Conservation (phyloP, 2,113 vertebrate genomes). For the Carassius gibelio region DNA sequence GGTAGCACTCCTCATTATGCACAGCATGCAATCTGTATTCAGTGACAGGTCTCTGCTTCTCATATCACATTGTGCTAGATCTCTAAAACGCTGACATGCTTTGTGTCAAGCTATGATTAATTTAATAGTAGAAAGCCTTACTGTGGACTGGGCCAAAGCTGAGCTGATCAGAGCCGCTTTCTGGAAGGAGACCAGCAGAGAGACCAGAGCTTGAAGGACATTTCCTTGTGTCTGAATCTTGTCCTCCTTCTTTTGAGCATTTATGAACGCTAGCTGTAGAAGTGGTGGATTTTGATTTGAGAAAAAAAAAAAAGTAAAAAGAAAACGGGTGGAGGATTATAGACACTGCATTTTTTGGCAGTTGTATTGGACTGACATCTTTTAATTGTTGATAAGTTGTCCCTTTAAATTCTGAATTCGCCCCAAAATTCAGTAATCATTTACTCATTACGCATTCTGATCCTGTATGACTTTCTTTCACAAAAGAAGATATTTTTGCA, state of each 20-base stretch:
- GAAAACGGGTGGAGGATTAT: too few relatives aligned
- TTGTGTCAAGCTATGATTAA: slow-evolving; percentile 13
- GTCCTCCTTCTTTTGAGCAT: slow-evolving; percentile 56
- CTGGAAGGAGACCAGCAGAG: slow-evolving; percentile 69
- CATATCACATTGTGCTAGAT: neutral
- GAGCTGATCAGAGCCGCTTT: slow-evolving; percentile 76
- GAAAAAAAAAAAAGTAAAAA: neutral
- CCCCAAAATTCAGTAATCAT: neutral
- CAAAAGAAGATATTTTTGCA: neutral
- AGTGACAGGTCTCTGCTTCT: neutral
- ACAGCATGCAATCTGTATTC: slow-evolving; percentile 8
- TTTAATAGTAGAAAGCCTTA: slow-evolving; percentile 55
- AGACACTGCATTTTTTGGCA: too few relatives aligned
- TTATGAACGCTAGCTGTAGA: slow-evolving; percentile 63
- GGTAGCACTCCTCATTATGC: neutral
- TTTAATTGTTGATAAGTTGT: too few relatives aligned
- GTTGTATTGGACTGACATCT: too few relatives aligned
- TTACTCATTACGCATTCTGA: neutral
- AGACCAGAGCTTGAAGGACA: slow-evolving; percentile 69
- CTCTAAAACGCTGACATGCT: neutral
- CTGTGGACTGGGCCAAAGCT: slow-evolving; percentile 71
- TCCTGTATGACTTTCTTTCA: neutral
- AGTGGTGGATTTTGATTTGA: neutral
- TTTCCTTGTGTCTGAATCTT: slow-evolving; percentile 68
- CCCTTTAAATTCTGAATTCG: too few relatives aligned